These are phyloP conservation scores for Shargacucullia verbasci DNA, from an alignment of 2,888 invertebrate species.

Conservation along the genomic window DNA sequence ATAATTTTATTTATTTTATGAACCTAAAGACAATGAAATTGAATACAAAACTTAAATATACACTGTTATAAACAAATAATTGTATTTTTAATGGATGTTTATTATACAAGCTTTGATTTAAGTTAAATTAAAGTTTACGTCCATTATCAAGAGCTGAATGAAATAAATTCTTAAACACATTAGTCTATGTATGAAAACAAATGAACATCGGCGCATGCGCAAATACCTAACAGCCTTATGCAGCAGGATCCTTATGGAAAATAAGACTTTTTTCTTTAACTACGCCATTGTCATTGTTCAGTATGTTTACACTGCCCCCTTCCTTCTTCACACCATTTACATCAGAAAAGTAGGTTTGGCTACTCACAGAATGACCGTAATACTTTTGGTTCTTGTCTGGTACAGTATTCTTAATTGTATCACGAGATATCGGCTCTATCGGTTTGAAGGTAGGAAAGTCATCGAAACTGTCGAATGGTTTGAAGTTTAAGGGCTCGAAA, in stretches of 20 bases:
- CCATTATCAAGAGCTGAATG: conserved; percentile 8
- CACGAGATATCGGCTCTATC: conserved; percentile 4
- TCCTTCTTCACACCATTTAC: conserved; percentile 30
- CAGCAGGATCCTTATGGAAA: neutral
- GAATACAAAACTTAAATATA: conserved; percentile 32
- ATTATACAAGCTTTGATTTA: conserved; percentile 9
- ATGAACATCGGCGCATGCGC: neutral
- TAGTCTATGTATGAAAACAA: neutral
- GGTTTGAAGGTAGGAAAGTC: neutral
- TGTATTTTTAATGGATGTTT: neutral
- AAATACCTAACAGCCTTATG: neutral
- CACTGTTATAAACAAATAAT: conserved; percentile 1
- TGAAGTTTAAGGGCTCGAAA: neutral
- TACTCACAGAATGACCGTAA: conserved; percentile 7
- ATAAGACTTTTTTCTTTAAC: conserved; percentile 10
- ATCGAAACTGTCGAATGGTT: no score
- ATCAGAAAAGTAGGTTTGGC: conserved; percentile 7
- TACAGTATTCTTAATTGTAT: conserved; percentile 20
- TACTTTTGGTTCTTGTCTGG: conserved; percentile 18
- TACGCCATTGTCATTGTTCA: conserved; percentile 38
- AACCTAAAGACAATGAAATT: conserved; percentile 13
- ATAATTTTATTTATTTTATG: conserved; percentile 1
- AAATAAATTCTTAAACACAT: neutral
- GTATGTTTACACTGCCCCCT: conserved; percentile 6
- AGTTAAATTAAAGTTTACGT: conserved; percentile 11